Percentiles rank a stretch among this genome's conserved stretches.
These are phyloP conservation scores for Neosilurus mollespiculum DNA, from an alignment of 2,797 vertebrate species.

Conservation along the genomic window DNA sequence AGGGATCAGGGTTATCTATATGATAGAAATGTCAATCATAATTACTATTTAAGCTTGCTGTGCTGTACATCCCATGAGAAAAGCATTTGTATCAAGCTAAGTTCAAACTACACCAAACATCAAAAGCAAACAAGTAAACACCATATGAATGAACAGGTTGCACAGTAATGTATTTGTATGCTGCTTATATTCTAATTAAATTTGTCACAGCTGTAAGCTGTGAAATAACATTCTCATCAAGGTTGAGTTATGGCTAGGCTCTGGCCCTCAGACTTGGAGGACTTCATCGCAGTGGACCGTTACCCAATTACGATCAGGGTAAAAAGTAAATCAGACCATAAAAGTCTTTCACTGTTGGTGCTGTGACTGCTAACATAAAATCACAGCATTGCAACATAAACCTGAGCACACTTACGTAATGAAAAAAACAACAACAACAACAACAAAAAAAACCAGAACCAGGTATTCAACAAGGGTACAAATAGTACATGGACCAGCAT, in stretches of 20 bases:
- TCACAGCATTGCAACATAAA: not conserved
- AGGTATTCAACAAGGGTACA: not conserved
- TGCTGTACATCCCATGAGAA: not conserved
- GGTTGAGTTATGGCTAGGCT: not conserved
- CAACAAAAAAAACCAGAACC: not conserved
- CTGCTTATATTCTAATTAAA: constrained; percentile 3
- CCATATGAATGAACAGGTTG: not conserved
- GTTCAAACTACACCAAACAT: not conserved
- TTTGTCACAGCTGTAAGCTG: not conserved
- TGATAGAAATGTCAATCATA: not conserved
- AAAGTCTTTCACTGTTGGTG: not conserved
- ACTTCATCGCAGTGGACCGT: not conserved
- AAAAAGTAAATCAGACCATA: not conserved
- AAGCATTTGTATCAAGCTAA: not conserved
- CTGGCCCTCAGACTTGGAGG: not conserved
- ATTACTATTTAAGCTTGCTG: too few species aligned
- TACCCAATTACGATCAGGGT: not conserved
- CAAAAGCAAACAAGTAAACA: not conserved
- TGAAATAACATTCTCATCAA: not conserved
- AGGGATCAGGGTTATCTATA: not conserved
- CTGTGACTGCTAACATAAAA: not conserved
- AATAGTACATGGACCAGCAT: not conserved
- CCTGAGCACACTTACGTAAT: not conserved
- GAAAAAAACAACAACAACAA: not conserved
- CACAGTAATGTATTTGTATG: not conserved